These are phyloP conservation scores for Alsophila aescularia DNA, from an alignment of 2,888 invertebrate genomes.

Conservation along the genomic window DNA sequence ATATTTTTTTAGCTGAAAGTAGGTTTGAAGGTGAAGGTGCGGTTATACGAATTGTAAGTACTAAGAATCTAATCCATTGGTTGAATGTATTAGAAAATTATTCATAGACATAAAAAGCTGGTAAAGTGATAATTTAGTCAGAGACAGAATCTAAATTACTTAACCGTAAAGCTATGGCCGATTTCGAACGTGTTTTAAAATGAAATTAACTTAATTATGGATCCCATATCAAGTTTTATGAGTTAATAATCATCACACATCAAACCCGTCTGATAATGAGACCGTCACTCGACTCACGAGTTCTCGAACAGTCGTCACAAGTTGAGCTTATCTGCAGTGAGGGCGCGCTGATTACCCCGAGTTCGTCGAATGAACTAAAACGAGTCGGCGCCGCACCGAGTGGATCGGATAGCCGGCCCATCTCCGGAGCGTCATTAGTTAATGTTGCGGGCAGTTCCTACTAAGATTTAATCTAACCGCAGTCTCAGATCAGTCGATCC, in stretches of 20 bases:
- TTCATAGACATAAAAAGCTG: too few relatives aligned
- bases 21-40: constrained; percentile 5
- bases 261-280: constrained; percentile 43
- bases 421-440: constrained; percentile 72
- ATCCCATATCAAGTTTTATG: constrained; percentile 19
- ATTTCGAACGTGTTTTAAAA: constrained; percentile 12
- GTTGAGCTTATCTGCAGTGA: constrained; percentile 35
- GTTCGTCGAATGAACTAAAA: constrained; percentile 63
- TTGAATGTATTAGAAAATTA: background rate
- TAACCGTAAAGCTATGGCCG: background rate
- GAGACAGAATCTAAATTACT: background rate
- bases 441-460: constrained; percentile 73
- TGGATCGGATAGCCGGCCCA: constrained; percentile 60
- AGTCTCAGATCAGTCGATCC: constrained; percentile 63
- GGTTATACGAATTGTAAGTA: background rate
- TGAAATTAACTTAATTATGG: constrained; percentile 20
- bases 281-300: constrained; percentile 38
- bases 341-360: constrained; percentile 52
- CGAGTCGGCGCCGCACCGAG: constrained; percentile 44
- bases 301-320: constrained; percentile 42
- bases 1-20: constrained; percentile 23
- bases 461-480: constrained; percentile 65
- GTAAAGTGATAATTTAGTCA: too few relatives aligned
- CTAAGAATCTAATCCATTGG: too few relatives aligned
- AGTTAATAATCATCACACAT: constrained; percentile 35